Percentiles rank a stretch among this genome's conserved stretches.
Evolutionary conservation across 2,113 vertebrate genomes (phyloP).

Genomic region (Cyanoderma ruficeps): DNA sequence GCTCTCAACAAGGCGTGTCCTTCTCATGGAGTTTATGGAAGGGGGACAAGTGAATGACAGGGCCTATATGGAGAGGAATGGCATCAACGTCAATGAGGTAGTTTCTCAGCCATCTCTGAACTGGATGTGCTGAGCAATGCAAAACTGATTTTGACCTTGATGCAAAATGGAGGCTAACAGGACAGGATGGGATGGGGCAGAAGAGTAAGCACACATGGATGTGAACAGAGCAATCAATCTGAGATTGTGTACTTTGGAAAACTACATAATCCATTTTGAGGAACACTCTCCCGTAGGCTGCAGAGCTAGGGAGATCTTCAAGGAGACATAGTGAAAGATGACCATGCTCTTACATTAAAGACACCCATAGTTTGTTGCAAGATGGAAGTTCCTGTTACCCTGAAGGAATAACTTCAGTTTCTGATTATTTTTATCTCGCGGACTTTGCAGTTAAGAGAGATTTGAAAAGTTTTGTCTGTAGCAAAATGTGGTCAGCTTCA

Average conservation of each 20-base stretch:
- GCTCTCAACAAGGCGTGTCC: conserved; percentile 88
- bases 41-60: conserved; percentile 94
- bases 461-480: background rate
- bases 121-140: fast-evolving
- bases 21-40: conserved; percentile 96
- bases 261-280: background rate
- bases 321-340: background rate
- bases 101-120: background rate
- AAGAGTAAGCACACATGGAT: background rate
- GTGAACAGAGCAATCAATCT: background rate
- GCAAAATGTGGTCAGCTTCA: background rate
- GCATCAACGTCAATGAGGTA: conserved; percentile 92
- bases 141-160: background rate
- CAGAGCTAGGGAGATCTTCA: background rate
- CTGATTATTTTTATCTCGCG: background rate
- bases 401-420: background rate
- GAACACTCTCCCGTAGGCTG: background rate
- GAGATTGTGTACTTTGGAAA: background rate
- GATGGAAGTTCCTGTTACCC: background rate
- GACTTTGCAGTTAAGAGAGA: background rate
- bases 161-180: background rate
- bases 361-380: background rate
- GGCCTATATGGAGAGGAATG: conserved; percentile 87
- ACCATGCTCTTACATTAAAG: background rate
- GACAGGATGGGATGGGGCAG: background rate